Percentiles rank a stretch among this genome's conserved stretches.
These are phyloP conservation scores for Heliocidaris tuberculata DNA, from an alignment of 35 echinoderm and acorn worm genomes.

Conservation along the genomic window DNA sequence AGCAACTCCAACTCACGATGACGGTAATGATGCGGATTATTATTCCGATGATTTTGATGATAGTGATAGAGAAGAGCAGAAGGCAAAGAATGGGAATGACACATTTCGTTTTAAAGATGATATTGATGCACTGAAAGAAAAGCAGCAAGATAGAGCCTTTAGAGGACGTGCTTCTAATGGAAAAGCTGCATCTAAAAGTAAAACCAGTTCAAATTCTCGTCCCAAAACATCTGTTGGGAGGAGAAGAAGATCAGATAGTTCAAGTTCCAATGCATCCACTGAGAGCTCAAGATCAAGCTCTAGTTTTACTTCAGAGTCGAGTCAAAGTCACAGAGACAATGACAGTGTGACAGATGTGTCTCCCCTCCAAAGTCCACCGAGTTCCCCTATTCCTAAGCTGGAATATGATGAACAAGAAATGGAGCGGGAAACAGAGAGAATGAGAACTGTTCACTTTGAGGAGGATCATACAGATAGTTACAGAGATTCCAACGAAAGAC, in stretches of 20 bases:
- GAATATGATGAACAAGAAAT: constrained; percentile 63
- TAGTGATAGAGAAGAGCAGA: constrained; percentile 30
- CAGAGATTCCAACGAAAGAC: background rate
- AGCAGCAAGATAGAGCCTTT: background rate
- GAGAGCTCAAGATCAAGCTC: background rate
- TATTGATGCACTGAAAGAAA: background rate
- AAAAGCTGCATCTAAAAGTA: background rate
- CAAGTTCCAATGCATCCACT: constrained; percentile 31
- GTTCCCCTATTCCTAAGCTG: constrained; percentile 58
- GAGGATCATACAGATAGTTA: background rate
- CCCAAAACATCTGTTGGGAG: constrained; percentile 48
- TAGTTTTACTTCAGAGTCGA: constrained; percentile 63
- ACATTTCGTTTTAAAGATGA: constrained; percentile 45
- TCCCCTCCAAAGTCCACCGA: constrained; percentile 80
- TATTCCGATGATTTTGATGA: constrained; percentile 48
- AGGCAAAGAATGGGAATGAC: constrained; percentile 25
- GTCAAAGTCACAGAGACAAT: constrained; percentile 61
- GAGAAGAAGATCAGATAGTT: constrained; percentile 45
- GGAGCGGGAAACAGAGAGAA: constrained; percentile 33
- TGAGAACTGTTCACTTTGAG: constrained; percentile 25
- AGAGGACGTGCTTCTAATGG: background rate
- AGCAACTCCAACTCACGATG: constrained; percentile 47
- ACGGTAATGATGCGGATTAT: constrained; percentile 62
- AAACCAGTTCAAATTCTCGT: constrained; percentile 24
- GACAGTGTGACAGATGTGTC: constrained; percentile 99